phyloP scores from a whole-genome alignment of 2,888 invertebrate species.

The Pheosia gnoma region DNA sequence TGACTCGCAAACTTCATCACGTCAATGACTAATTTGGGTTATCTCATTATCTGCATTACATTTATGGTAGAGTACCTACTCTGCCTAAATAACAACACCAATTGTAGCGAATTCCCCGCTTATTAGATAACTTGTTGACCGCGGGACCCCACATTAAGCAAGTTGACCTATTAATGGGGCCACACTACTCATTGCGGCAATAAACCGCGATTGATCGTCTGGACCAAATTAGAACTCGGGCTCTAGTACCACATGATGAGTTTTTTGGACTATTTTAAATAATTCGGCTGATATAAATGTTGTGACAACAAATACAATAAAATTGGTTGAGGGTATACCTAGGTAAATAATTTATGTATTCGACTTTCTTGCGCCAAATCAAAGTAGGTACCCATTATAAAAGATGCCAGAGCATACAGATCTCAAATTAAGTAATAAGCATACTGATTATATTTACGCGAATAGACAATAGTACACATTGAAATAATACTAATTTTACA shows the following conservation, averaged over 20 bases:
- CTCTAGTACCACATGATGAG: conserved; percentile 14
- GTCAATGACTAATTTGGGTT: not conserved
- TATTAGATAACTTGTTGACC: conserved; percentile 71
- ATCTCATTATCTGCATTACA: not conserved
- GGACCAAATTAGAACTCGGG: conserved; percentile 27
- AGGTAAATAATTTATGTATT: too few relatives aligned
- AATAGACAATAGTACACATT: too few relatives aligned
- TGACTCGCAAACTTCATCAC: too few relatives aligned
- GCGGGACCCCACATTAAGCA: conserved; percentile 68
- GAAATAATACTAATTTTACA: not conserved
- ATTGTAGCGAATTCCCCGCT: conserved; percentile 44
- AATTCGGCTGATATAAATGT: too few relatives aligned
- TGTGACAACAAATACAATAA: too few relatives aligned
- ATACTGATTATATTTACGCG: too few relatives aligned
- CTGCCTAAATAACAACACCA: conserved; percentile 10
- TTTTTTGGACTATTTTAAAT: not conserved
- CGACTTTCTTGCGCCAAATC: too few relatives aligned
- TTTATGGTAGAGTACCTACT: conserved; percentile 4
- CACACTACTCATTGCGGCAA: conserved; percentile 51
- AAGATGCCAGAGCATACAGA: too few relatives aligned
- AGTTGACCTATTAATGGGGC: conserved; percentile 60
- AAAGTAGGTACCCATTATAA: too few relatives aligned
- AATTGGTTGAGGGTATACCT: too few relatives aligned
- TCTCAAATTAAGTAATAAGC: too few relatives aligned
- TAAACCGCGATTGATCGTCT: conserved; percentile 41